Conservation (phyloP, 2,888 invertebrate genomes). For the Meta bourneti region DNA sequence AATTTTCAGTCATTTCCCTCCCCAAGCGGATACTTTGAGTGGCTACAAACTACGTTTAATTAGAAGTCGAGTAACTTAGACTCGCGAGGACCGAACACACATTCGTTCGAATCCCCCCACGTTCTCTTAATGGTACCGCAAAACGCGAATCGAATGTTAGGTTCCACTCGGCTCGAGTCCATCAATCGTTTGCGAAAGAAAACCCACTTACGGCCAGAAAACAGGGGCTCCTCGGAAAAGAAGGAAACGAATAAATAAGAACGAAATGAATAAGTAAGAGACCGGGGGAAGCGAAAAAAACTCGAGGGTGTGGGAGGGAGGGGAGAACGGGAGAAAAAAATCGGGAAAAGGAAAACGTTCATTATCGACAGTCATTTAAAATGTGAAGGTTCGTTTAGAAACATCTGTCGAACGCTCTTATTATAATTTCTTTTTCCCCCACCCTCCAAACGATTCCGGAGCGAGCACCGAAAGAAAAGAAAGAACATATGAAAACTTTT, state of each 20-base stretch:
- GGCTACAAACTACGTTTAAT: background rate
- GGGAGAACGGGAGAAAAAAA: background rate
- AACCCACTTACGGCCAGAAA: slow-evolving; percentile 12
- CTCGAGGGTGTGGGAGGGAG: background rate
- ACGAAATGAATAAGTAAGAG: background rate
- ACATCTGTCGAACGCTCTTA: slow-evolving; percentile 67
- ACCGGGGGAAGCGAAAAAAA: slow-evolving; percentile 9
- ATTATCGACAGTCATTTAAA: slow-evolving; percentile 75
- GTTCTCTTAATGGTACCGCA: background rate
- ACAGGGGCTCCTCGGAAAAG: background rate
- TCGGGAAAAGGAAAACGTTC: slow-evolving; percentile 58
- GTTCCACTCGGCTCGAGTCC: background rate
- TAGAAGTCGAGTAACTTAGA: background rate
- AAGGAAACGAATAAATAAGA: background rate
- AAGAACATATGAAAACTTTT: slow-evolving; percentile 35
- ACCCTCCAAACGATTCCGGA: slow-evolving; percentile 16
- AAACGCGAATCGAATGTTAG: slow-evolving; percentile 45
- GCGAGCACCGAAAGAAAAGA: background rate
- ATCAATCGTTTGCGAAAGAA: slow-evolving; percentile 16
- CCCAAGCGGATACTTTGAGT: background rate
- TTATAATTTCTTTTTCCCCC: slow-evolving; percentile 40
- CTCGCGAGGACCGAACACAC: background rate
- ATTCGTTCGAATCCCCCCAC: background rate
- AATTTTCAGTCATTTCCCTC: background rate
- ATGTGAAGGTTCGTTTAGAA: slow-evolving; percentile 70